A percentile compares a stretch with the other conserved stretches of the same genome.
Evolutionary conservation across 2,113 vertebrate genomes (phyloP).

Genomic region (Gila orcuttii): DNA sequence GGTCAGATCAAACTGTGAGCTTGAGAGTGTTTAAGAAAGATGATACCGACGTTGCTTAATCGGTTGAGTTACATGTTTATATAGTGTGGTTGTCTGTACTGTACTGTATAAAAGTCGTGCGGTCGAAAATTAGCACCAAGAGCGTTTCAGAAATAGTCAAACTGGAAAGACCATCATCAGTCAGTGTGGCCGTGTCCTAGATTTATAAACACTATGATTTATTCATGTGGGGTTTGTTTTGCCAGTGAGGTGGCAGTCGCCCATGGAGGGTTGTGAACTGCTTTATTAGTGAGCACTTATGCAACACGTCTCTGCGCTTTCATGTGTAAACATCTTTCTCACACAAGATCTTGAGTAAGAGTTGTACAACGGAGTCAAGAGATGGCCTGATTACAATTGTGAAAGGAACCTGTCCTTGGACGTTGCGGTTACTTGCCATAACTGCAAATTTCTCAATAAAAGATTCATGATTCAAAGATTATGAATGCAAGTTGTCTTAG

Average conservation of each 20-base stretch:
- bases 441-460: neutral
- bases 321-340: constrained; percentile 56
- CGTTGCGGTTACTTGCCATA: neutral
- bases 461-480: neutral
- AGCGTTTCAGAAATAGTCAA: neutral
- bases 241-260: neutral
- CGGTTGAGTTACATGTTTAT: neutral
- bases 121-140: neutral
- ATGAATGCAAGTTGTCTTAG: too few species aligned
- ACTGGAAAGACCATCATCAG: neutral
- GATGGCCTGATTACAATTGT: constrained; percentile 34
- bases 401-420: neutral
- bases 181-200: constrained; percentile 17
- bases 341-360: constrained; percentile 58
- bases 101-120: neutral
- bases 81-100: neutral
- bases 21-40: too few species aligned
- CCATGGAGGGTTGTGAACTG: constrained; percentile 37
- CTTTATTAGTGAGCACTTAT: constrained; percentile 53
- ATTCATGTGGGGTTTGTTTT: neutral
- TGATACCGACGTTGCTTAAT: too few species aligned
- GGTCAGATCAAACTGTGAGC: too few species aligned
- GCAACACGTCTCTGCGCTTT: constrained; percentile 48
- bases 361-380: constrained; percentile 57
- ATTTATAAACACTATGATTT: constrained; percentile 44